A percentile compares a stretch with the other conserved stretches of the same genome.
These are phyloP conservation scores for Australoheros scitulus DNA, from an alignment of 2,113 vertebrate genomes.

Conservation along the genomic window DNA sequence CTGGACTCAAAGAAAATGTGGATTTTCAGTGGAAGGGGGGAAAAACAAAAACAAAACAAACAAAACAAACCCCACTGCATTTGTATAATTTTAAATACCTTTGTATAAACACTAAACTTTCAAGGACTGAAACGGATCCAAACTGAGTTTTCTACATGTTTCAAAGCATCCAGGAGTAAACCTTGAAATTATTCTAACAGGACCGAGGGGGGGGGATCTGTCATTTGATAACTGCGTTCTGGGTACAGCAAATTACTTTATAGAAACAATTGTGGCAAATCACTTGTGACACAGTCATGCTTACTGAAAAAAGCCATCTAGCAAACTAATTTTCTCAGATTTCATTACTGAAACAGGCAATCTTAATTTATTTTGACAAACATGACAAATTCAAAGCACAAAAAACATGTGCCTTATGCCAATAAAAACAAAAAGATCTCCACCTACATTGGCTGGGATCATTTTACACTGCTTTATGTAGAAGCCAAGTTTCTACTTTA, in stretches of 20 bases:
- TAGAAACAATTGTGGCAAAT: conserved; percentile 19
- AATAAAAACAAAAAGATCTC: not conserved
- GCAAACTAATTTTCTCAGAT: conserved; percentile 30
- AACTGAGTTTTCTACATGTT: not conserved
- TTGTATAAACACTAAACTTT: not conserved
- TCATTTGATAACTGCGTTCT: conserved; percentile 16
- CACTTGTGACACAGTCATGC: conserved; percentile 8
- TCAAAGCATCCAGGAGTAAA: not conserved
- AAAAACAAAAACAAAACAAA: too few species aligned
- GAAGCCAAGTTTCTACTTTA: not conserved
- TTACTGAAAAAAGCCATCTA: conserved; percentile 7
- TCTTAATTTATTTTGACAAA: conserved; percentile 20
- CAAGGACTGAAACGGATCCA: not conserved
- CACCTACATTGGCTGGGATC: not conserved
- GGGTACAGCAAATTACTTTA: conserved; percentile 39
- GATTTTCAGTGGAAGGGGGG: too few species aligned
- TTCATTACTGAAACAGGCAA: conserved; percentile 4
- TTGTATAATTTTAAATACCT: not conserved
- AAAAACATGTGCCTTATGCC: not conserved
- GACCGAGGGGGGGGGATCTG: too few species aligned
- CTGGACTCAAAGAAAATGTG: not conserved
- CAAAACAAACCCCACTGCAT: fast-evolving
- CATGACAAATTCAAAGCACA: conserved; percentile 16
- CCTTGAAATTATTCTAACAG: not conserved
- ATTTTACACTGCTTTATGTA: not conserved